A percentile compares a stretch with the other conserved stretches of the same genome.
phyloP scores from a whole-genome alignment of 2,888 invertebrate genomes.

The Thereva unica region DNA sequence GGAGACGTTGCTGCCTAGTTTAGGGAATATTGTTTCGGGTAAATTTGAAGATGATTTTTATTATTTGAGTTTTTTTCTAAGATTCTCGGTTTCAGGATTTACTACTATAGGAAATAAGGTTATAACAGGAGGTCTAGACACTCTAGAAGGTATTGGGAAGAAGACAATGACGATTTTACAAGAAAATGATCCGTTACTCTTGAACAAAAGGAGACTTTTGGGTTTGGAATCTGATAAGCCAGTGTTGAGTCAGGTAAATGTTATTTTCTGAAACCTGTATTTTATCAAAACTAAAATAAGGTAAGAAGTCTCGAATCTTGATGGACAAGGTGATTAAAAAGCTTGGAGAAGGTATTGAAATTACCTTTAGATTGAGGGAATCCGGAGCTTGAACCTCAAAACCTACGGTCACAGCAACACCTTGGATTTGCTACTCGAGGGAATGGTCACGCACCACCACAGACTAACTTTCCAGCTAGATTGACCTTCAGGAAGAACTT shows the following conservation, averaged over 20 bases:
- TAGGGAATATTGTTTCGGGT: conserved; percentile 38
- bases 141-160: conserved; percentile 90
- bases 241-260: conserved; percentile 50
- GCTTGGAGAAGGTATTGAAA: too few relatives aligned
- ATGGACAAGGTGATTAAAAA: too few relatives aligned
- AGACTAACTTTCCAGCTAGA: too few relatives aligned
- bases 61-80: not conserved
- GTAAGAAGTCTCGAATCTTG: not conserved
- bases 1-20: conserved; percentile 21
- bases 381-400: too few relatives aligned
- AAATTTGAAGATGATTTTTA: not conserved
- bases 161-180: conserved; percentile 93
- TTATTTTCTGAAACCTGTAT: too few relatives aligned
- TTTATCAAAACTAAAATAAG: not conserved
- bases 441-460: too few relatives aligned
- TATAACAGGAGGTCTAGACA: conserved; percentile 79
- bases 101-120: conserved; percentile 67
- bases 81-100: conserved; percentile 46
- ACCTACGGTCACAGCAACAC: too few relatives aligned
- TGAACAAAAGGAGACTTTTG: conserved; percentile 64
- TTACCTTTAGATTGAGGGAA: too few relatives aligned
- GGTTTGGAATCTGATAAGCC: conserved; percentile 54
- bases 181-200: conserved; percentile 88
- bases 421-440: too few relatives aligned
- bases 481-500: too few relatives aligned